A percentile compares a stretch with the other conserved stretches of the same genome.
phyloP scores from a whole-genome alignment of 2,113 vertebrate species.

The human region GRCh38 chr1:217873501-217874000 shows the following conservation, averaged over 20 bases:
- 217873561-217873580: not conserved
- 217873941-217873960: too few species aligned
- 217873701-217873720: too few species aligned
- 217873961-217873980: not conserved
- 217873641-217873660: not conserved
- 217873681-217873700: not conserved
- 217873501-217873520: not conserved
- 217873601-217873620: not conserved
- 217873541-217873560: not conserved
- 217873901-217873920: not conserved
- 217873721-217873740: not conserved
- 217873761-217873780: not conserved
- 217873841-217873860: not conserved
- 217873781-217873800: too few species aligned
- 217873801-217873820: not conserved
- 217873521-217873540: too few species aligned
- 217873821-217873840: not conserved
- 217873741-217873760: not conserved
- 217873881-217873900: not conserved
- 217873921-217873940: not conserved
- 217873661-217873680: not conserved
- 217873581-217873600: too few species aligned
- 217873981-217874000: not conserved
- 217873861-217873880: not conserved
- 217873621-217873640: not conserved